Conservation (phyloP, 1,140 invertebrate genomes). For the Leucophenga varia region DNA sequence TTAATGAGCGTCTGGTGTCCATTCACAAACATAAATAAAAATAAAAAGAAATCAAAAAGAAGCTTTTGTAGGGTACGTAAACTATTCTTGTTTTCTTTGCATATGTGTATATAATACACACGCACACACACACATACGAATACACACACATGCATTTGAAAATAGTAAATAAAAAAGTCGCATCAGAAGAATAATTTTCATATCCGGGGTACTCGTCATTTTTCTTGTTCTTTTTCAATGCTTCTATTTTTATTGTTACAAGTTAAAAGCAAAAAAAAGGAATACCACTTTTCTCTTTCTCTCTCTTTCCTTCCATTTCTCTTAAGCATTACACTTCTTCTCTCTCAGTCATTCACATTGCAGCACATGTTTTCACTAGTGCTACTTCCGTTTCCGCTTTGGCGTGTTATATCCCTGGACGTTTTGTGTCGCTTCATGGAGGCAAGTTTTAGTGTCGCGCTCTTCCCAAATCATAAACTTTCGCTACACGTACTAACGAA, state of each 20-base stretch:
- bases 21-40: too few relatives aligned
- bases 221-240: too few relatives aligned
- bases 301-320: neutral
- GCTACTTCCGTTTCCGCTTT: conserved; percentile 33
- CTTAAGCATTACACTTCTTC: neutral
- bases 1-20: conserved; percentile 49
- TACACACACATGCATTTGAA: neutral
- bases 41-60: conserved; percentile 25
- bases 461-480: conserved; percentile 52
- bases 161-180: conserved; percentile 19
- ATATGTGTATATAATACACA: neutral
- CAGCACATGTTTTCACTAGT: conserved; percentile 11
- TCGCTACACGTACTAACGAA: conserved; percentile 33
- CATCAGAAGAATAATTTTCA: conserved; percentile 49
- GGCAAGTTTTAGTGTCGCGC: conserved; percentile 7
- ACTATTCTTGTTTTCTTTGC: conserved; percentile 24
- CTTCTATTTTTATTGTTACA: too few relatives aligned
- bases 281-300: neutral
- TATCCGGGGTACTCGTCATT: conserved; percentile 45
- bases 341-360: conserved; percentile 11
- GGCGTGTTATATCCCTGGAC: too few relatives aligned
- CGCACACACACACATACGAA: too few relatives aligned
- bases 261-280: too few relatives aligned
- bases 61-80: conserved; percentile 38
- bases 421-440: too few relatives aligned